phyloP scores from a whole-genome alignment of 2,113 vertebrate genomes.

The Neomonachus schauinslandi region DNA sequence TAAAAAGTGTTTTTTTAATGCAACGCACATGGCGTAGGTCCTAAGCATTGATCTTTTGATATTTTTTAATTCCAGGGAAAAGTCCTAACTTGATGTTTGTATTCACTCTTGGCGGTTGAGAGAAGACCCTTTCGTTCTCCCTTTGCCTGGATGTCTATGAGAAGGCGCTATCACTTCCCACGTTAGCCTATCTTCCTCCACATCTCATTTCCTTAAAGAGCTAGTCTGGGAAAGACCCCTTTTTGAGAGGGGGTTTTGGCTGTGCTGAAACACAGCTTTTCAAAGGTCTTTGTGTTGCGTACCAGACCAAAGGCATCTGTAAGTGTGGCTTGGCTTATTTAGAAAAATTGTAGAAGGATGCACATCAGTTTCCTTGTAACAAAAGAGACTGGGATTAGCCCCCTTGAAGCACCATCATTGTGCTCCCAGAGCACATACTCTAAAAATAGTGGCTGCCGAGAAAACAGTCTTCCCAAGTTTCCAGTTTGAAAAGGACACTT shows the following conservation, averaged over 20 bases:
- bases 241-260: neutral
- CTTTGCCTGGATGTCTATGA: neutral
- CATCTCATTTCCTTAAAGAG: neutral
- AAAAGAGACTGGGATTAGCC: conserved; percentile 22
- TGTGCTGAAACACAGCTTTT: neutral
- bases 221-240: neutral
- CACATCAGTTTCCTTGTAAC: neutral
- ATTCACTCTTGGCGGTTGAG: neutral
- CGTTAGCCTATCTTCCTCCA: neutral
- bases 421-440: neutral
- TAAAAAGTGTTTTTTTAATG: neutral
- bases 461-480: conserved; percentile 58
- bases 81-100: neutral
- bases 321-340: neutral
- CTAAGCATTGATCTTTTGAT: conserved; percentile 21
- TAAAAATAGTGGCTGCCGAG: conserved; percentile 41
- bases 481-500: conserved; percentile 46
- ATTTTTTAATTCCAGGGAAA: neutral
- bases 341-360: conserved; percentile 1
- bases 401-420: neutral
- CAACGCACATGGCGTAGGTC: neutral
- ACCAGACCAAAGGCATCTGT: neutral
- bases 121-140: neutral
- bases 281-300: neutral
- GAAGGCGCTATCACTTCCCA: neutral